A percentile compares a stretch with the other conserved stretches of the same genome.
Evolutionary conservation across 2,797 vertebrate species (phyloP).

Genomic region (Sebastes miniatus): DNA sequence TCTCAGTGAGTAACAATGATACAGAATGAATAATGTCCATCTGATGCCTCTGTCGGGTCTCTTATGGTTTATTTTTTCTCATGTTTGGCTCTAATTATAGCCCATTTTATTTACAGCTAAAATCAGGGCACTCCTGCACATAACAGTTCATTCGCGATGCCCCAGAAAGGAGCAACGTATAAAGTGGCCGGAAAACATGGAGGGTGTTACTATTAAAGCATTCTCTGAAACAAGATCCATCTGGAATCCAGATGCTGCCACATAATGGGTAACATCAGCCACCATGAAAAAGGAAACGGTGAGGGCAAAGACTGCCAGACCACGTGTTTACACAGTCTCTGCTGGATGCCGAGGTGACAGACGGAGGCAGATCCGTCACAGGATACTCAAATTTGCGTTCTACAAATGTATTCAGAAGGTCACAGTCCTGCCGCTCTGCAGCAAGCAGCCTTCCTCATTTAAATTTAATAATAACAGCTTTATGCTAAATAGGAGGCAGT

Average conservation of each 20-base stretch:
- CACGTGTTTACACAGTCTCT: slow-evolving; percentile 32
- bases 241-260: slow-evolving; percentile 47
- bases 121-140: slow-evolving; percentile 49
- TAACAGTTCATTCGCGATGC: slow-evolving; percentile 54
- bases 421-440: slow-evolving; percentile 68
- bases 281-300: slow-evolving; percentile 44
- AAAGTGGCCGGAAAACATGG: slow-evolving; percentile 33
- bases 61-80: slow-evolving; percentile 7
- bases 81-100: slow-evolving; percentile 39
- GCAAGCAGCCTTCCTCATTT: slow-evolving; percentile 72
- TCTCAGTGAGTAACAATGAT: background rate
- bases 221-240: slow-evolving; percentile 56
- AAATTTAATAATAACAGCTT: slow-evolving; percentile 79
- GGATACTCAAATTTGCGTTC: slow-evolving; percentile 67
- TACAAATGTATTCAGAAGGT: slow-evolving; percentile 79
- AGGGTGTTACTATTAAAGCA: slow-evolving; percentile 41
- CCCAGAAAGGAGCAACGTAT: slow-evolving; percentile 45
- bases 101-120: slow-evolving; percentile 49
- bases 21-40: background rate
- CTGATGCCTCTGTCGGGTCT: background rate
- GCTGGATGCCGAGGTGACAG: slow-evolving; percentile 60
- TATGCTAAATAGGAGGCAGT: slow-evolving; percentile 69
- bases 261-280: slow-evolving; percentile 61
- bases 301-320: slow-evolving; percentile 36
- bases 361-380: slow-evolving; percentile 68